Evolutionary conservation across 2,797 vertebrate genomes (phyloP), one percentile per base, ranked within the genome.

Genomic region (Stomatorhinus walkeri): DNA sequence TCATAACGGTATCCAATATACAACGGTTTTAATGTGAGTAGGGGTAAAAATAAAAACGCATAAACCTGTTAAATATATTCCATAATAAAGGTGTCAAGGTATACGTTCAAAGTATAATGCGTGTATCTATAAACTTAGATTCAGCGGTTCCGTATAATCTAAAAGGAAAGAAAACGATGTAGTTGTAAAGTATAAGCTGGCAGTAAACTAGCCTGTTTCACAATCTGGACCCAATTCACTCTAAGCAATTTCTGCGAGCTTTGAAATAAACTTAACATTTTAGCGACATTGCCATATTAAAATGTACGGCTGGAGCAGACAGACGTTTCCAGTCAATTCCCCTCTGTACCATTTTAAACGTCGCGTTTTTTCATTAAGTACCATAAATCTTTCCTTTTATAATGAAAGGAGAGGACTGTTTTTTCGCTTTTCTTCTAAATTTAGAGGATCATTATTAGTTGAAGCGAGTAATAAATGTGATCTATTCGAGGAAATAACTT

Each of bases 371-470:
- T 95, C 93, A 93, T 95, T 94, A 93, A 91, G 91, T 88, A 68
- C 93, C 93, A 89, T 95, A 95, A 96, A 96, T 95, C 93, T 89
- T 88, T 81, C 1, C 28, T 79, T 84, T 91, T 72, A 90, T 94
- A 95, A 95, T 92, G 93, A 95, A 92, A 91, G 91, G 89, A 91
- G 91, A 92, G 90, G 88, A 32, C 91, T 89, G 90, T 56, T 90
- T 90, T 90, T 90, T 83, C 72, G 40, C 72, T 88, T 90, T 90
- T 72, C 61, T 36, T 91, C 87, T 89, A 61, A 92, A 94, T 94
- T 93, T 95, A 95, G 92, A 93, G 89, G 85, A 88, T 93, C 93
- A 94, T 94, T 95, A 94, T 90, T 90, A 92, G 89, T 90, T 90
- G 46, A 83, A 61, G 87, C 91, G 92, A 91, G 91, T 93, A 93